Evolutionary conservation across 2,888 invertebrate species (phyloP).

Genomic region (Thumatha senex): DNA sequence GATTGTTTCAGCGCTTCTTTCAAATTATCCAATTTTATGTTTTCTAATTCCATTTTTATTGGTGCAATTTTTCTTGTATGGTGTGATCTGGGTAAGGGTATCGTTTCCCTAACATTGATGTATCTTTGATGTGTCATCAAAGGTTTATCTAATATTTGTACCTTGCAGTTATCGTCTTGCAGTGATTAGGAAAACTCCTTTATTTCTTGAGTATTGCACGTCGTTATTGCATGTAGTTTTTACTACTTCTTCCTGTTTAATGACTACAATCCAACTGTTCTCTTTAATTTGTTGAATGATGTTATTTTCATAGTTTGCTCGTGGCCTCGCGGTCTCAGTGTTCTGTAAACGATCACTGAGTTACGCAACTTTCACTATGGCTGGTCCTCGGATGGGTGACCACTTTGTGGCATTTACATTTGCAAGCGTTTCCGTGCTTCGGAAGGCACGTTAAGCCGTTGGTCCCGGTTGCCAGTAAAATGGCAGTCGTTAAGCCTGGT

Average conservation of each 20-base stretch:
- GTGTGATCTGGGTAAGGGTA: neutral
- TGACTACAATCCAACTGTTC: constrained; percentile 32
- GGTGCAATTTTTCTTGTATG: neutral
- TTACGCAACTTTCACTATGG: too few relatives aligned
- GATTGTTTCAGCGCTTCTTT: neutral
- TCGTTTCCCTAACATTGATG: neutral
- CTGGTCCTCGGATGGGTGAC: too few relatives aligned
- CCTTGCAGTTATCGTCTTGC: constrained; percentile 3
- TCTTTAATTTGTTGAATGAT: constrained; percentile 34
- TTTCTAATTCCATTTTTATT: neutral
- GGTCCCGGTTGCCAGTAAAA: too few relatives aligned
- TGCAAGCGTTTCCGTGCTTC: too few relatives aligned
- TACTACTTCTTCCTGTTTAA: constrained; percentile 32
- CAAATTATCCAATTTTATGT: neutral
- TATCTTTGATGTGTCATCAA: neutral
- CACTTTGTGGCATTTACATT: too few relatives aligned
- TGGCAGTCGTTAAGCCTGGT: too few relatives aligned
- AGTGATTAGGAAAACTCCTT: constrained; percentile 24
- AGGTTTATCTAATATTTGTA: neutral
- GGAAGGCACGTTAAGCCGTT: too few relatives aligned
- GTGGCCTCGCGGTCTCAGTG: too few relatives aligned
- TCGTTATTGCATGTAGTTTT: constrained; percentile 22
- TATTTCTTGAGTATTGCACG: constrained; percentile 27
- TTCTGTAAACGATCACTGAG: too few relatives aligned
- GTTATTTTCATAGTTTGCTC: too few relatives aligned